Evolutionary conservation across 2,888 invertebrate genomes (phyloP).

Genomic region (Cryptosula pallasiana): DNA sequence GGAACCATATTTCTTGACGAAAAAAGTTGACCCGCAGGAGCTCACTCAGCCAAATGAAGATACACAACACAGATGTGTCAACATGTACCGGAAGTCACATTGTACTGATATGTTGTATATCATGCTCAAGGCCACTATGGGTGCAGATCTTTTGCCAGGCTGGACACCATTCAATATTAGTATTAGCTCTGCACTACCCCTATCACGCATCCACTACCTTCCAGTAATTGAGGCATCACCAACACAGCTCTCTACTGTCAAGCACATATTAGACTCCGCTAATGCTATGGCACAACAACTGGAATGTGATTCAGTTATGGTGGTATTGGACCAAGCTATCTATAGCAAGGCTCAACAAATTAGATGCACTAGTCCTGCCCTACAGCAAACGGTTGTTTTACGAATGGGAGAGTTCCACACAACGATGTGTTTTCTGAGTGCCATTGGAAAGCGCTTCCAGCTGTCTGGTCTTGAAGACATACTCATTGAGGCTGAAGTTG

Average conservation of each 20-base stretch:
- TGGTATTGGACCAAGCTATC: conserved; percentile 28
- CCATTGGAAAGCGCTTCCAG: conserved; percentile 26
- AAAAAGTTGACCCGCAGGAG: too few species aligned
- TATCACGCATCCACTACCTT: background rate
- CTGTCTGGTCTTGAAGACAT: conserved; percentile 27
- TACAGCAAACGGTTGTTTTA: conserved; percentile 4
- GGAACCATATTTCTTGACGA: too few species aligned
- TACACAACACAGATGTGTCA: too few species aligned
- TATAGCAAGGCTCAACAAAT: conserved; percentile 28
- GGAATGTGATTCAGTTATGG: conserved; percentile 1
- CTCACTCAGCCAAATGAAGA: too few species aligned
- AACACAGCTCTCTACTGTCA: background rate
- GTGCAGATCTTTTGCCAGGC: background rate
- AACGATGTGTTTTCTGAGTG: conserved; percentile 24
- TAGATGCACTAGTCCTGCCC: conserved; percentile 22
- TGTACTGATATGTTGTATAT: background rate
- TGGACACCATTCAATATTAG: background rate
- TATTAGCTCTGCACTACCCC: background rate
- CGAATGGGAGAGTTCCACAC: conserved; percentile 27
- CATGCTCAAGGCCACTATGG: background rate
- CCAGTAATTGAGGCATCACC: conserved; percentile 21
- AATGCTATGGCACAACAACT: conserved; percentile 25
- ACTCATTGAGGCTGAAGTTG: conserved; percentile 24
- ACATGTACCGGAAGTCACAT: too few species aligned
- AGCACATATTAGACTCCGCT: conserved; percentile 22